phyloP scores from a whole-genome alignment of 2,113 vertebrate genomes.

The Mobula birostris region DNA sequence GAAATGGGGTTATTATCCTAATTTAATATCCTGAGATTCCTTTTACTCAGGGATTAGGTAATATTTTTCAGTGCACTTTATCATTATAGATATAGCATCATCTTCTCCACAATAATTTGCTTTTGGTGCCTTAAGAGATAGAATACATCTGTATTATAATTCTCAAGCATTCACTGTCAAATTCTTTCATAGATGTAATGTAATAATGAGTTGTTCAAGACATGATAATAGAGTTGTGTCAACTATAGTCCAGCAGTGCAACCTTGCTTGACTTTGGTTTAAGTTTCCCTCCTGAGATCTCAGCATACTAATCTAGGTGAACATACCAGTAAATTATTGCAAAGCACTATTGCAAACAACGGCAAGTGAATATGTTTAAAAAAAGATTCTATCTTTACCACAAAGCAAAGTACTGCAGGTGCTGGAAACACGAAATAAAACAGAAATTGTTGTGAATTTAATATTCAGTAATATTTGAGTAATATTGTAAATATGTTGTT shows the following conservation, averaged over 20 bases:
- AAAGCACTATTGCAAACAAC: not conserved
- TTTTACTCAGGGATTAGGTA: not conserved
- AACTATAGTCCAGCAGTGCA: too few species aligned
- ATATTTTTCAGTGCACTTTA: not conserved
- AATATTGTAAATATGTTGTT: too few species aligned
- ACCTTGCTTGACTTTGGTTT: not conserved
- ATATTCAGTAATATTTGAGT: too few species aligned
- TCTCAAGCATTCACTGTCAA: not conserved
- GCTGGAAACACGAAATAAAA: too few species aligned
- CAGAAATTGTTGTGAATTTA: too few species aligned
- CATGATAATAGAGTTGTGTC: not conserved
- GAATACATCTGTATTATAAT: not conserved
- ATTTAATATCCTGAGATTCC: not conserved
- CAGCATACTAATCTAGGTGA: not conserved
- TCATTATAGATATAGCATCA: not conserved
- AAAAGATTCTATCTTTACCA: too few species aligned
- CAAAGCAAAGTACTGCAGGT: too few species aligned
- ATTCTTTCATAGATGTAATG: too few species aligned
- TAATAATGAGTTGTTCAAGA: too few species aligned
- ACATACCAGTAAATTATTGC: not conserved
- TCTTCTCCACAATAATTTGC: not conserved
- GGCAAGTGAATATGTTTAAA: not conserved
- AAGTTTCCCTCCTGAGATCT: not conserved
- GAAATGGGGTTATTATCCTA: not conserved
- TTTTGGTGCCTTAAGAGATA: not conserved